phyloP scores from a whole-genome alignment of 2,888 invertebrate genomes.

The Tridacna gigas region DNA sequence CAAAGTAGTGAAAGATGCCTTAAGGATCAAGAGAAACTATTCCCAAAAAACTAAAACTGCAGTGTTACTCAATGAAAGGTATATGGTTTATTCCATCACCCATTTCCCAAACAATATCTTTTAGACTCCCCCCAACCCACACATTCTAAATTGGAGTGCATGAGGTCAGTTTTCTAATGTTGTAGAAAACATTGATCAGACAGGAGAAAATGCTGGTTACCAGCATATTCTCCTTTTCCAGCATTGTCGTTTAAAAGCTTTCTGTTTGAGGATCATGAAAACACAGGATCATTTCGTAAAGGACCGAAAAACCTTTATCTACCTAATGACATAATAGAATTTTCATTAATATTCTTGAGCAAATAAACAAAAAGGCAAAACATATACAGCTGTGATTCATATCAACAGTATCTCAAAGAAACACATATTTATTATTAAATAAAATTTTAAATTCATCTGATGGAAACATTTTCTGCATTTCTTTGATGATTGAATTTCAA shows the following conservation, averaged over 20 bases:
- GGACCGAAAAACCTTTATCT: too few relatives aligned
- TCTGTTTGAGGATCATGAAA: too few relatives aligned
- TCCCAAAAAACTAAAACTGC: too few relatives aligned
- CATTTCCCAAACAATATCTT: too few relatives aligned
- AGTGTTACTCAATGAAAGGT: too few relatives aligned
- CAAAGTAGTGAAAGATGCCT: background rate
- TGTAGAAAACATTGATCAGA: background rate
- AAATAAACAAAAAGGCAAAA: background rate
- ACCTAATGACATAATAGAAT: too few relatives aligned
- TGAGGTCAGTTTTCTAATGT: too few relatives aligned
- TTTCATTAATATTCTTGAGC: too few relatives aligned
- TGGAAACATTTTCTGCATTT: background rate
- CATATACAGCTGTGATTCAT: background rate
- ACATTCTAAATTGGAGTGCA: too few relatives aligned
- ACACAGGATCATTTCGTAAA: too few relatives aligned
- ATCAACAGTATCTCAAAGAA: slow-evolving; percentile 1
- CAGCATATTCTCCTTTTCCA: slow-evolving; percentile 2
- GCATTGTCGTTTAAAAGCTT: background rate
- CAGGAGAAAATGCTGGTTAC: background rate
- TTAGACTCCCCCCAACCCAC: too few relatives aligned
- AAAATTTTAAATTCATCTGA: background rate
- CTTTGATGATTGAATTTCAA: background rate
- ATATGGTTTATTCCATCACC: too few relatives aligned
- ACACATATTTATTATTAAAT: background rate
- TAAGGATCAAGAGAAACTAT: background rate